Evolutionary conservation across 1,140 invertebrate species (phyloP), one percentile per base, ranked within the genome.

Genomic region (Dendroctonus valens): DNA sequence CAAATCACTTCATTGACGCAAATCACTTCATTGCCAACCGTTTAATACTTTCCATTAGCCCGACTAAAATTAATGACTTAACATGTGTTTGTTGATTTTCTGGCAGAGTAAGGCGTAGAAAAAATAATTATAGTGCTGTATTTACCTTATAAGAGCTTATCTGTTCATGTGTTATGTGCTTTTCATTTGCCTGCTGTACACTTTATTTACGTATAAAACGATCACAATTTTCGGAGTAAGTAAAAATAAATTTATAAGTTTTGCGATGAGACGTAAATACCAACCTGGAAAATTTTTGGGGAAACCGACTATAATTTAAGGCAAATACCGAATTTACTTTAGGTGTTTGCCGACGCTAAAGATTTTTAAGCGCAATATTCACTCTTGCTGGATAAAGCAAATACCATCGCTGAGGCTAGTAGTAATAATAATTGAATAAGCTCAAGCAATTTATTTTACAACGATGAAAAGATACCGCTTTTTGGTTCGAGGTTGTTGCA

Each of bases 261-360:
- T 58, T 44, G 39, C 55, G 46, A 39, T 26, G 26, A 58, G 40
- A 60, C 15, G 48, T 49, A 60, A 50, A 48, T 49, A 60, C 58
- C 58, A 49, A 50, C 58, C 39, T 49, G 48, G 58, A 60, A 50
- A 49, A 60, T 50, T 60, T n/a, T 50, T 50, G 44, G 11, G 42
- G 58, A 60, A 50, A 60, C 15, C 50, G 26, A 60, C 37, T 49
- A 50, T 50, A 60, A 60, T 48, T 60, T 42, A 60, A 60, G 50
- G 58, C 50, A 60, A 60, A 50, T 41, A 60, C 58, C n/a, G 50
- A 49, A 60, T 60, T 60, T 60, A 49, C 38, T 48, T 48, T 48
- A 15, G 50, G 52, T 15, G 40, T 11, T 38, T 41, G 26, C 42
- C 39, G 40, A 42, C 9, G 48, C n/a, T 7, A 42, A 48, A 39